Evolutionary conservation across 2,797 vertebrate genomes (phyloP).

Genomic region (Sebastes steindachneri): DNA sequence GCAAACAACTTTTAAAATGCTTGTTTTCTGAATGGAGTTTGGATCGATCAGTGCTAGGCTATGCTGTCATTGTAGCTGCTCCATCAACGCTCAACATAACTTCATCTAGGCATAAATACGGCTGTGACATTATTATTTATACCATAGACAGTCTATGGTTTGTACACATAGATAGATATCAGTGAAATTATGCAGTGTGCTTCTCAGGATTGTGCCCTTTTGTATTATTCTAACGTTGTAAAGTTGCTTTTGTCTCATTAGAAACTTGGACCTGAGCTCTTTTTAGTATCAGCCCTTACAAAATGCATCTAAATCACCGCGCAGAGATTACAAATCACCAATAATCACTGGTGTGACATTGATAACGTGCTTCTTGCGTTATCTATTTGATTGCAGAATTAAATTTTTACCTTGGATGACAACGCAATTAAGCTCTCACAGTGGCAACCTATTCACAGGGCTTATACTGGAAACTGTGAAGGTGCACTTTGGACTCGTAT

Average conservation of each 20-base stretch:
- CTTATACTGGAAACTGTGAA: constrained; percentile 29
- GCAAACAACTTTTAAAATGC: no score
- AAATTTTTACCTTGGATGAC: constrained; percentile 34
- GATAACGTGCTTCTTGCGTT: constrained; percentile 26
- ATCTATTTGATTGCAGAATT: constrained; percentile 51
- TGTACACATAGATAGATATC: no score
- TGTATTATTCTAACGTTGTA: neutral
- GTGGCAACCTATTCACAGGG: neutral
- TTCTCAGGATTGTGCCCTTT: neutral
- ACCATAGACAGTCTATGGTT: no score
- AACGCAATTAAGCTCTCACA: constrained; percentile 7
- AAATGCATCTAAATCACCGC: constrained; percentile 27
- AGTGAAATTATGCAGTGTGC: neutral
- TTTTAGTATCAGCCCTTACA: neutral
- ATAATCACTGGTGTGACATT: constrained; percentile 27
- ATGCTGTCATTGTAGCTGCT: no score
- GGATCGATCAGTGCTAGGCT: no score
- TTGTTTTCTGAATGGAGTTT: no score
- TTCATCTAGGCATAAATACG: fast-evolving
- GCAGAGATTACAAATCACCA: constrained; percentile 41
- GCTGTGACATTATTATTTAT: no score
- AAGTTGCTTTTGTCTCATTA: neutral
- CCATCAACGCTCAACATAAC: no score
- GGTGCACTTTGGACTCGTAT: constrained; percentile 23
- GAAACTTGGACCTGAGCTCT: neutral